Percentiles rank a stretch among this genome's conserved stretches.
Evolutionary conservation across 2,113 vertebrate species (phyloP).

Genomic region (Geothlypis trichas): DNA sequence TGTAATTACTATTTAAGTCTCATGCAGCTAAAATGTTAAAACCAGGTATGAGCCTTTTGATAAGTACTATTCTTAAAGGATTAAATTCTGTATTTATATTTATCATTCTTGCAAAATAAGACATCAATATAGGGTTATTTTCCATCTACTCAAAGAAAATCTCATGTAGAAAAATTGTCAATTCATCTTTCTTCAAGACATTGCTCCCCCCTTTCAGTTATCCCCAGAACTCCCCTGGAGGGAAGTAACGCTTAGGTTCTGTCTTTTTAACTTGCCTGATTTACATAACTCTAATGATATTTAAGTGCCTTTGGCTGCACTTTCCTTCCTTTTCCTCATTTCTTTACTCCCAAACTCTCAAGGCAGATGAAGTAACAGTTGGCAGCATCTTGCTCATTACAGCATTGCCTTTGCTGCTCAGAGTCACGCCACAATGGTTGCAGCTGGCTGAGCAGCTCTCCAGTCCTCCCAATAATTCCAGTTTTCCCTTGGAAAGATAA

Average conservation of each 20-base stretch:
- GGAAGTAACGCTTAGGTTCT: constrained; percentile 49
- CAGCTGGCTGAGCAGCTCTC: neutral
- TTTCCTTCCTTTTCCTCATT: neutral
- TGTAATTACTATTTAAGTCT: neutral
- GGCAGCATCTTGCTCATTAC: neutral
- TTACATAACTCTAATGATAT: constrained; percentile 45
- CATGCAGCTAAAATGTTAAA: neutral
- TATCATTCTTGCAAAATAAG: neutral
- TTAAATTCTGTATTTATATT: neutral
- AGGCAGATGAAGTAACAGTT: constrained; percentile 40
- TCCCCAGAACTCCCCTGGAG: constrained; percentile 45
- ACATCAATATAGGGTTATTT: neutral
- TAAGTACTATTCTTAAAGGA: neutral
- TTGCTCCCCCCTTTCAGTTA: constrained; percentile 7
- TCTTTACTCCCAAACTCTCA: constrained; percentile 31
- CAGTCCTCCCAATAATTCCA: neutral
- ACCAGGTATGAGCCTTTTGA: neutral
- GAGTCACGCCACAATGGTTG: neutral
- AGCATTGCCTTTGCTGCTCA: neutral
- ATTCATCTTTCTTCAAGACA: constrained; percentile 27
- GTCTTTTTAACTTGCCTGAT: constrained; percentile 46
- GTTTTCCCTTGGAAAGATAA: neutral
- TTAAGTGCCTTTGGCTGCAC: constrained; percentile 40
- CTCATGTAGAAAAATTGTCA: constrained; percentile 31
- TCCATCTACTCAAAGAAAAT: neutral